phyloP scores from a whole-genome alignment of 2,797 vertebrate genomes.

The Chelmon rostratus region DNA sequence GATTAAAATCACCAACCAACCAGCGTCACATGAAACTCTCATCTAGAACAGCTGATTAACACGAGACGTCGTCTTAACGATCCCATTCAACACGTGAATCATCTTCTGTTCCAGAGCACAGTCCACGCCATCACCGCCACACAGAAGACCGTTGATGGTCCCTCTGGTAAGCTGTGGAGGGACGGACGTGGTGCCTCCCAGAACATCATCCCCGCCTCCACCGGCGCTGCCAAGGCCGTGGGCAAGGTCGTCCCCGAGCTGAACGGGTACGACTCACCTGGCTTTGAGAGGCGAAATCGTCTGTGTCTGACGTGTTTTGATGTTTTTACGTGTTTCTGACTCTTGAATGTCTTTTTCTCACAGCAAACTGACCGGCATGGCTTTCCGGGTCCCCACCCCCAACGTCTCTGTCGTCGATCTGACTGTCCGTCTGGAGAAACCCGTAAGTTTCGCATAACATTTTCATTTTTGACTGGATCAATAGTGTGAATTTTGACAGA shows the following conservation, averaged over 20 bases:
- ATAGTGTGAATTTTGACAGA: not conserved
- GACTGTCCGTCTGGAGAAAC: slow-evolving; percentile 92
- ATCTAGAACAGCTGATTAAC: too few species aligned
- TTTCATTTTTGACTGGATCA: not conserved
- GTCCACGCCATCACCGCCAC: slow-evolving; percentile 94
- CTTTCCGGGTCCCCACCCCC: slow-evolving; percentile 94
- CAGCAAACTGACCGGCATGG: slow-evolving; percentile 95
- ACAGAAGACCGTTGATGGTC: slow-evolving; percentile 94
- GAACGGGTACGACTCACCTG: slow-evolving; percentile 84
- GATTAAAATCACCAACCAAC: not conserved
- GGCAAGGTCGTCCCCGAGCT: slow-evolving; percentile 95
- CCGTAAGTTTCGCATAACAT: slow-evolving; percentile 80
- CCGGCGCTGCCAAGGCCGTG: slow-evolving; percentile 94
- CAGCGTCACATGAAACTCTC: not conserved
- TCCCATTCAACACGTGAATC: not conserved
- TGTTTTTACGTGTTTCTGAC: not conserved
- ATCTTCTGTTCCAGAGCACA: slow-evolving; percentile 85
- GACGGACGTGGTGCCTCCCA: slow-evolving; percentile 92
- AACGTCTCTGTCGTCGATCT: slow-evolving; percentile 95
- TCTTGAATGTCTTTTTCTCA: not conserved
- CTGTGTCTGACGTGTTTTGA: not conserved
- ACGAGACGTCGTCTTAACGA: not conserved
- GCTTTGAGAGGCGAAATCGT: not conserved
- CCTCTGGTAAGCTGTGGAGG: slow-evolving; percentile 93
- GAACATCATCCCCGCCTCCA: slow-evolving; percentile 95